Evolutionary conservation across 2,797 vertebrate genomes (phyloP).

Genomic region (Acanthiza pusilla): DNA sequence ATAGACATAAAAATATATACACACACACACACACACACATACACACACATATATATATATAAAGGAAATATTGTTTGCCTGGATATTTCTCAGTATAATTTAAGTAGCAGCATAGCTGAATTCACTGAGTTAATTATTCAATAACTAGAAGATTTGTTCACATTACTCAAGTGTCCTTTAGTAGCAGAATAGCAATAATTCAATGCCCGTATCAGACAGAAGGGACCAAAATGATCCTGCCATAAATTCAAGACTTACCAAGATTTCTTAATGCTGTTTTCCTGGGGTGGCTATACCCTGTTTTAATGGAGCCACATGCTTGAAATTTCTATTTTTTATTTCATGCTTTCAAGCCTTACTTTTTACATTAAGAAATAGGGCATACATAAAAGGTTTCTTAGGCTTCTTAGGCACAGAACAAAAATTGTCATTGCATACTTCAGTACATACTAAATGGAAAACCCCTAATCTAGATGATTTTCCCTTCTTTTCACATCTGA

Average conservation of each 20-base stretch:
- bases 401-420: background rate
- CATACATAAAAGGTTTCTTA: background rate
- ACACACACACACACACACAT: no score
- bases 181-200: background rate
- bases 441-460: background rate
- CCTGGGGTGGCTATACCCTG: background rate
- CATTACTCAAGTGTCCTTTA: background rate
- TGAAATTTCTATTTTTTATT: slow-evolving; percentile 4
- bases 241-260: slow-evolving; percentile 2
- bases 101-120: background rate
- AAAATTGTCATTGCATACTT: background rate
- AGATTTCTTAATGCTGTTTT: background rate
- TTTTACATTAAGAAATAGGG: background rate
- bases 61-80: background rate
- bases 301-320: background rate
- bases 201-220: background rate
- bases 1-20: no score
- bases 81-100: background rate
- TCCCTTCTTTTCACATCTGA: background rate
- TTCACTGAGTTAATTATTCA: background rate
- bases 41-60: background rate
- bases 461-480: background rate
- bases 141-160: background rate
- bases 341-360: background rate
- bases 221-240: background rate